Base-by-base conservation (phyloP, 2,113 vertebrate genomes). In the Cercocebus atys region DNA sequence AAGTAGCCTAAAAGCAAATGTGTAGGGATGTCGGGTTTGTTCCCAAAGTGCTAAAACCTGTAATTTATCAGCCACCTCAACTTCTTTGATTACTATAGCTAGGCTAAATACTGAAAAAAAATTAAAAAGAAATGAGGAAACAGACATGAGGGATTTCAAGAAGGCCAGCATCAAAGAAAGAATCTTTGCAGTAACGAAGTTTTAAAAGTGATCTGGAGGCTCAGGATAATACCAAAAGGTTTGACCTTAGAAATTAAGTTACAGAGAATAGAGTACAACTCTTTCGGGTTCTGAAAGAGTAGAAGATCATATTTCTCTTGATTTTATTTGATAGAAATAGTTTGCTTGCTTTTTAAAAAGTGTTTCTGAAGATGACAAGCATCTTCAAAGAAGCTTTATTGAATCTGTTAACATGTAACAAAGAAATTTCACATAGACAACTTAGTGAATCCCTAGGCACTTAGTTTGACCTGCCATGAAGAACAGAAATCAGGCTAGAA, bases 261-360 rank as follows among this genome's bases (percentile, higher is more conserved):
- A 20, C 1, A 6, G 64, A 87, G 13, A 93, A 8, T 82, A 50
- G 2, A 72, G 16, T 12, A 4, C 22, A 57, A 66, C 9, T 78
- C 25, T 40, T 73, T 52, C 5, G 13, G 66, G 14, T 22, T 88
- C 25, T 20, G 43, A 27, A 87, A 82, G 75, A 95, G 40, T 12
- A 64, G 1, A n/a, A 59, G 16, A 47, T 76, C 12, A 3, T 17
- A 32, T 81, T 89, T 88, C 93, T 17, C 78, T 92, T 66, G 5
- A 68, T 64, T 92, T 97, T 40, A 79, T 68, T 93, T 70, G 38
- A 50, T 93, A 96, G 57, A 85, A 97, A 32, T 68, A 59, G 20
- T 75, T 85, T 92, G 85, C 16, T 61, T 6, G 3, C 17, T 90
- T 66, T 78, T 78, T 78, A 17, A 17, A 16, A 90, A 88, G 9